Evolutionary conservation across 2,888 invertebrate genomes (phyloP).

Genomic region (Callyntrura sp.): DNA sequence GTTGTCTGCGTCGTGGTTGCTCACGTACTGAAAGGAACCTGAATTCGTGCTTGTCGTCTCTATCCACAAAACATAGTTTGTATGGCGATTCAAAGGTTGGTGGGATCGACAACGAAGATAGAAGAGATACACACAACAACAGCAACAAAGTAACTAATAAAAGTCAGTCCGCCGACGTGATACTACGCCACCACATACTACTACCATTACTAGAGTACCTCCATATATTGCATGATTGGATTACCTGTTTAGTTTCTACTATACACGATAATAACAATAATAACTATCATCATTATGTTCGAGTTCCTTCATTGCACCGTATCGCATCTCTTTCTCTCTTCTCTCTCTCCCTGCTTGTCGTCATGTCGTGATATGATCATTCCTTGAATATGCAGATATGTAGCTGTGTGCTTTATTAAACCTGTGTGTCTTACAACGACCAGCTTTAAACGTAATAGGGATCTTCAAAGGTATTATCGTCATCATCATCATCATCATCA

Average conservation of each 20-base stretch:
- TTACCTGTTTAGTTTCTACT: conserved; percentile 22
- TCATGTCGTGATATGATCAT: no score
- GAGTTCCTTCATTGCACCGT: no score
- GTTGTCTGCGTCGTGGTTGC: conserved; percentile 56
- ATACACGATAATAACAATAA: neutral
- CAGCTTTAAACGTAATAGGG: neutral
- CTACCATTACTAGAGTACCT: neutral
- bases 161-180: neutral
- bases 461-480: neutral
- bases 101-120: neutral
- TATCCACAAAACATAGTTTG: conserved; percentile 19
- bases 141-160: neutral
- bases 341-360: no score
- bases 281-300: neutral
- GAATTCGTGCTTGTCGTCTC: conserved; percentile 36
- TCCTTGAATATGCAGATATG: neutral
- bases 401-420: neutral
- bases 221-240: neutral
- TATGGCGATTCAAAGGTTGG: neutral
- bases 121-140: conserved; percentile 3
- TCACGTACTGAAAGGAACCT: conserved; percentile 67
- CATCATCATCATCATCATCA: no score
- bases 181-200: neutral
- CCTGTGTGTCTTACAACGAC: neutral
- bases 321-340: no score